Evolutionary conservation across 2,888 invertebrate species (phyloP), one percentile per base, ranked within the genome.

Genomic region (Epiblema foenella): DNA sequence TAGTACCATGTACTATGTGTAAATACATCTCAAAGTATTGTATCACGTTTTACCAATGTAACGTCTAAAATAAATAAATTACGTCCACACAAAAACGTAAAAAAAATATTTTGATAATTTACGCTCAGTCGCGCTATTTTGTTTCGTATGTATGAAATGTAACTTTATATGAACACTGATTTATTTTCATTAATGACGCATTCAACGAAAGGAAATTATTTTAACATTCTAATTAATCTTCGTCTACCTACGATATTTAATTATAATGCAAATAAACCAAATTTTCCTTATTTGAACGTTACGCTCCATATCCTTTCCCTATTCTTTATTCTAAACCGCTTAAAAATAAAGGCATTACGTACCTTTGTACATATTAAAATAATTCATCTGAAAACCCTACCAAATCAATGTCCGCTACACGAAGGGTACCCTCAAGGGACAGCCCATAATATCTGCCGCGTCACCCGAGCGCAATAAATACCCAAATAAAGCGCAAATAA

Each of bases 401-500:
- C 76, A 83, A 89, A 86, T 85, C 85, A 85, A 86, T 85, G 87
- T 86, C 85, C 85, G 82, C 79, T 72, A 80, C 81, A 79, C 79
- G 84, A 80, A 84, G 86, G 85, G 83, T 84, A 84, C 42, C 89
- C 89, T 86, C 83, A 75, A 83, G 91, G 91, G 90, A 87, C 85
- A 86, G 85, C 86, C 84, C 89, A 88, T 86, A 88, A 93, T 93
- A 93, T 93, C 93, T 91, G 93, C 93, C 90, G 83, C 89, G 91
- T 93, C 93, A 94, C 91, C 91, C 89, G 83, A 90, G 93, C 92
- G 94, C 92, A 94, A 94, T 94, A 94, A 94, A 94, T 94, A 94
- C 94, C 93, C 89, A 94, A 94, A 94, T 94, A 94, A 94, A 94
- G 95, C 95, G 94, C 94, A 94, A 95, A 95, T 95, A 94, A 94